A percentile compares a stretch with the other conserved stretches of the same genome.
Conservation (phyloP, 2,797 vertebrate species). For the Trematomus bernacchii region DNA sequence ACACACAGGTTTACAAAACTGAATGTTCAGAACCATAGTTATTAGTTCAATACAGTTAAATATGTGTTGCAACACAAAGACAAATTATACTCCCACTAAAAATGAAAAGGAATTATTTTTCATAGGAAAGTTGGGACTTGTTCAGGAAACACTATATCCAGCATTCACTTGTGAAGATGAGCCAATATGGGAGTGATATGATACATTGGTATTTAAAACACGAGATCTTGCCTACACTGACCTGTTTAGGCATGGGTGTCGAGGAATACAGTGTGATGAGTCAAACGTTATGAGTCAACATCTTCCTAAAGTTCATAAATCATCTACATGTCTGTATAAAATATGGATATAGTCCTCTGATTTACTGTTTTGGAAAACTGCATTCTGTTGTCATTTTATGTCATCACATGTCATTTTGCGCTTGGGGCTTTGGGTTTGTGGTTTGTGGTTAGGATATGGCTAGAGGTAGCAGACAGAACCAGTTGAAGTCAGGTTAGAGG, state of each 20-base stretch:
- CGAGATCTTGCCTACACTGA: neutral
- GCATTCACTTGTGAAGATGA: neutral
- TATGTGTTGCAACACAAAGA: neutral
- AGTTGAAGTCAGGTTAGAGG: neutral
- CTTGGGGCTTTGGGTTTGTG: neutral
- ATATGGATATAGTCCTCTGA: neutral
- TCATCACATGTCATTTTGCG: too few species aligned
- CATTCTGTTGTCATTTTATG: too few species aligned
- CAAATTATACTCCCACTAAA: neutral
- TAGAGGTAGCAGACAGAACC: neutral
- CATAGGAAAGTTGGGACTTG: constrained; percentile 31
- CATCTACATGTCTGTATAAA: neutral
- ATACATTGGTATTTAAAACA: constrained; percentile 11
- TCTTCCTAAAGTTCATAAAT: neutral
- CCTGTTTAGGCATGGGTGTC: constrained; percentile 35
- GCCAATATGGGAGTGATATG: constrained; percentile 15
- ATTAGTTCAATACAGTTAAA: neutral
- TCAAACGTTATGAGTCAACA: neutral
- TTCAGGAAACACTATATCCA: constrained; percentile 8
- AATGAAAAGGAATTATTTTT: neutral
- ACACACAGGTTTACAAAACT: too few species aligned
- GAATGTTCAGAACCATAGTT: neutral
- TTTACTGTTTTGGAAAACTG: neutral
- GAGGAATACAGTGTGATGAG: neutral
- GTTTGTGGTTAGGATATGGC: neutral